A percentile compares a stretch with the other conserved stretches of the same genome.
These are phyloP conservation scores for Exocentrus adspersus DNA, from an alignment of 2,888 invertebrate species.

Conservation along the genomic window DNA sequence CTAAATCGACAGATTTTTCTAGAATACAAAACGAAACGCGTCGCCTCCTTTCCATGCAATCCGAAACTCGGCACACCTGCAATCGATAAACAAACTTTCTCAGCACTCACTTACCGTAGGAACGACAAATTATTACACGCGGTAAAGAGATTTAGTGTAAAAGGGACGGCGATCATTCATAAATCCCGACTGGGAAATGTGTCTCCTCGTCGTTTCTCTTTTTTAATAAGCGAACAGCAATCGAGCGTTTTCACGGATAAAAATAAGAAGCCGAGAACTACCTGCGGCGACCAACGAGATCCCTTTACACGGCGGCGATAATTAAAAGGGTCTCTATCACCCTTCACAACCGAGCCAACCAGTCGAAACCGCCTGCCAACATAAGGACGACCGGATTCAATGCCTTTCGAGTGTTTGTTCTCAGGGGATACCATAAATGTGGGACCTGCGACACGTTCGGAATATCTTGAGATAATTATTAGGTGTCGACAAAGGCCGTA, in stretches of 20 bases:
- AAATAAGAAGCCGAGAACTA: too few species aligned
- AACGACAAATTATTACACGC: conserved; percentile 43
- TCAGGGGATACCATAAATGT: background rate
- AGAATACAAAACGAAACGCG: too few species aligned
- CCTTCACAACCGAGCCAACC: conserved; percentile 5
- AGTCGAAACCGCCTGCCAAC: background rate
- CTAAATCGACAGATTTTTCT: too few species aligned
- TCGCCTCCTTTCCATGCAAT: conserved; percentile 31
- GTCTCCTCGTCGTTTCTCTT: background rate
- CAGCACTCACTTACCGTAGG: conserved; percentile 44
- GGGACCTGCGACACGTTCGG: background rate
- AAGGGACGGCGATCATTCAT: conserved; percentile 42
- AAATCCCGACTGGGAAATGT: conserved; percentile 35
- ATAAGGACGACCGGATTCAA: conserved; percentile 6
- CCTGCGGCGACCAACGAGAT: background rate
- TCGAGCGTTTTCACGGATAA: too few species aligned
- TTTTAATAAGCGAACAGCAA: too few species aligned
- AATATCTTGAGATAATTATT: background rate
- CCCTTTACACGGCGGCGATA: background rate
- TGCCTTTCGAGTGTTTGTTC: background rate
- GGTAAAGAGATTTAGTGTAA: conserved; percentile 41
- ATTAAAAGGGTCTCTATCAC: conserved; percentile 8
- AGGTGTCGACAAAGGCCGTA: background rate
- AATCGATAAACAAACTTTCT: conserved; percentile 53
- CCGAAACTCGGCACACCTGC: conserved; percentile 44